phyloP scores from a whole-genome alignment of 2,113 vertebrate genomes.

The Progne subis region DNA sequence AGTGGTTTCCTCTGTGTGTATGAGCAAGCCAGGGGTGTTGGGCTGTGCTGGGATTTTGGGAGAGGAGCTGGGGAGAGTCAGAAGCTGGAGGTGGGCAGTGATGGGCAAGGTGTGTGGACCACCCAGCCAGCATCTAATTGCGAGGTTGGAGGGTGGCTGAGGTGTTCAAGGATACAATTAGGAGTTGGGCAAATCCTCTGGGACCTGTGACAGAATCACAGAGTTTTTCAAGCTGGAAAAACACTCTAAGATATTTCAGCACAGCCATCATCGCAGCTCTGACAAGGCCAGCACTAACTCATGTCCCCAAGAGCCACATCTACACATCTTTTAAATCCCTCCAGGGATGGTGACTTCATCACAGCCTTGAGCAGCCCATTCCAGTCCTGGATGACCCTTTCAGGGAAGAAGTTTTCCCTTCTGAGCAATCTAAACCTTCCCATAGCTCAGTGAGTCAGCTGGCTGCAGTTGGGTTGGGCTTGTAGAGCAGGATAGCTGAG shows the following conservation, averaged over 20 bases:
- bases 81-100: not conserved
- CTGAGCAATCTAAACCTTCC: not conserved
- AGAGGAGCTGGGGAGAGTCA: not conserved
- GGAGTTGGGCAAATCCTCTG: not conserved
- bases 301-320: not conserved
- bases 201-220: not conserved
- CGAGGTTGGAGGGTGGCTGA: rapidly evolving
- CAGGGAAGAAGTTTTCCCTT: not conserved
- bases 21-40: not conserved
- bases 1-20: not conserved
- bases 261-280: not conserved
- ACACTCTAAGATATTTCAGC: not conserved
- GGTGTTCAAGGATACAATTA: not conserved
- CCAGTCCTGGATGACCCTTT: not conserved
- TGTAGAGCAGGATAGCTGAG: not conserved
- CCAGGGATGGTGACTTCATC: not conserved
- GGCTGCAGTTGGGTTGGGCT: not conserved
- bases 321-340: not conserved
- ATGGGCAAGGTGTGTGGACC: not conserved
- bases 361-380: not conserved
- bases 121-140: not conserved
- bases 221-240: not conserved
- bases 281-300: not conserved
- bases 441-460: too few species aligned
- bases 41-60: not conserved